Base-by-base conservation (phyloP, 2,113 vertebrate species). In the Rhynchopsitta pachyrhyncha region DNA sequence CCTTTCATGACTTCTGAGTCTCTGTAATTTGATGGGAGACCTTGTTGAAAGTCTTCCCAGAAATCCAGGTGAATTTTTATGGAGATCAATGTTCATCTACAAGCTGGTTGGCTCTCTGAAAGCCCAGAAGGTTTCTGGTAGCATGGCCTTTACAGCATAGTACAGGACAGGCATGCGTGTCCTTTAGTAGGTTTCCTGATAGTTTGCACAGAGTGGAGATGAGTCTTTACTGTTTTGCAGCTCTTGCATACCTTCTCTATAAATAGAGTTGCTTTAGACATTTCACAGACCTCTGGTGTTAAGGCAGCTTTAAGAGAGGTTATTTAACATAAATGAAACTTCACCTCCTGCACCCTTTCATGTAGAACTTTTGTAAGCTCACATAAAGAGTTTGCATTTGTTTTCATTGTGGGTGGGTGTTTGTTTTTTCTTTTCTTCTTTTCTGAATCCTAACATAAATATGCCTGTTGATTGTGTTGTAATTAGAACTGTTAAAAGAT, bases 231-330 rank as follows among this genome's bases (percentile, higher is more conserved):
- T 28, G 41, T 25, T 52, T 77, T 82, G 60, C 41, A 59, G 44
- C 63, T 85, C 71, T 74, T 79, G 49, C 2, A 8, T 82, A 18
- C 28, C 31, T 69, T 75, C 59, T 81, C 88, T 94, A 88, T 90
- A 96, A 95, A 92, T 77, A 90, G 79, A 35, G 53, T 9, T 88
- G n/a, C n/a, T 90, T 86, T 88, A 53, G 53, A 57, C 41, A 83
- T 33, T 90, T 86, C 49, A 76, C 57, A 86, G 86, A 47, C 52
- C 50, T 82, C 63, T 83, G 67, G 16, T 52, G 39, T 93, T 74
- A 90, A 86, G 44, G 44, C 3, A 27, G 14, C 52, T 94, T 77
- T 88, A 82, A 90, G 63, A 55, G 70, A 66, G 1, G 0, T 46
- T 39, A 9, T 91, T 90, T 73, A 76, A 11, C 27, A 5, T 17